phyloP scores from a whole-genome alignment of 2,888 invertebrate species.

The Drosophila percnosoma region DNA sequence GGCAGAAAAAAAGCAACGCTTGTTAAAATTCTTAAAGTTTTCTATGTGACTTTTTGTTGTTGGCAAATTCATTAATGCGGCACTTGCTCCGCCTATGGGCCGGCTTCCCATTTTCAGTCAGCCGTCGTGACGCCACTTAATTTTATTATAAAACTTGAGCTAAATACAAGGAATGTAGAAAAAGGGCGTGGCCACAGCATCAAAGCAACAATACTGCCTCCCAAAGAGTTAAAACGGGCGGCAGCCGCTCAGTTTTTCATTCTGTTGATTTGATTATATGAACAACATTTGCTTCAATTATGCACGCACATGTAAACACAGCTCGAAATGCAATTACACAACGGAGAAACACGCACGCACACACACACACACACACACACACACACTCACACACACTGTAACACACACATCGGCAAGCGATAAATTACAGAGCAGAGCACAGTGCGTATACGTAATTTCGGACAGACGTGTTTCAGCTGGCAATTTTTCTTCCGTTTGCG shows the following conservation, averaged over 20 bases:
- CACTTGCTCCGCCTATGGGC: background rate
- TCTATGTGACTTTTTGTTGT: conserved; percentile 6
- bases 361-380: conserved; percentile 11
- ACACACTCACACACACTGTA: background rate
- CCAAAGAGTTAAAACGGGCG: conserved; percentile 39
- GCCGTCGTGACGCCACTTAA: conserved; percentile 24
- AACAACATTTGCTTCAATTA: conserved; percentile 76
- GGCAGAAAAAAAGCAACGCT: conserved; percentile 16
- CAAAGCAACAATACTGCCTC: conserved; percentile 23
- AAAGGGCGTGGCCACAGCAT: conserved; percentile 28
- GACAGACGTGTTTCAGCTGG: conserved; percentile 26
- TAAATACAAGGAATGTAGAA: conserved; percentile 14
- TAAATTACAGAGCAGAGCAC: conserved; percentile 56
- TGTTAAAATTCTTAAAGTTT: conserved; percentile 54
- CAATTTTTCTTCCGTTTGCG: conserved; percentile 36
- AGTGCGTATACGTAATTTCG: conserved; percentile 69
- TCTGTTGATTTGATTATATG: conserved; percentile 73
- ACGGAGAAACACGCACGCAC: conserved; percentile 16
- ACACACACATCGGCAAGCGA: background rate
- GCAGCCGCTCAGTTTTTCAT: conserved; percentile 1
- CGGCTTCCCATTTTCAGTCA: background rate
- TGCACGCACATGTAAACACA: conserved; percentile 79
- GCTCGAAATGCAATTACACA: conserved; percentile 72
- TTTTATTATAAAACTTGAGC: conserved; percentile 43
- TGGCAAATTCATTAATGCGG: conserved; percentile 49